A percentile compares a stretch with the other conserved stretches of the same genome.
phyloP scores from a whole-genome alignment of 2,888 invertebrate genomes.

The Orthosia gracilis region DNA sequence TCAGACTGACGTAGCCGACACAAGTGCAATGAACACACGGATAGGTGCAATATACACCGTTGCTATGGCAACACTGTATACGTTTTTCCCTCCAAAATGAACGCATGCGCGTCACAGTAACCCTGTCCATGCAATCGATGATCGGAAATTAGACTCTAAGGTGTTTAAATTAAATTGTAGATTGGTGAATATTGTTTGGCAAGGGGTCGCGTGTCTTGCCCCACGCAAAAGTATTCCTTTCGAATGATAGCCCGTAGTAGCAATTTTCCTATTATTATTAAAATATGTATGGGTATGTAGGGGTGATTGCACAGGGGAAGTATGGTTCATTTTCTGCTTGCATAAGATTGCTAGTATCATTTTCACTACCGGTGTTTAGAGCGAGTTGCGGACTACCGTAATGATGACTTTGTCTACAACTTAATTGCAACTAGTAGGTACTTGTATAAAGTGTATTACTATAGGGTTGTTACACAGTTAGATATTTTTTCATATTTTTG shows the following conservation, averaged over 20 bases:
- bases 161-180: conserved; percentile 46
- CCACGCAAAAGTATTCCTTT: conserved; percentile 77
- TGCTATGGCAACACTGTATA: conserved; percentile 85
- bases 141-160: conserved; percentile 69
- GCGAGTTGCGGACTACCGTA: conserved; percentile 49
- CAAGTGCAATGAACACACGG: conserved; percentile 69
- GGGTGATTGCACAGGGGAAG: conserved; percentile 71
- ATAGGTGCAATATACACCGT: conserved; percentile 81
- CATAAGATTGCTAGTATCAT: conserved; percentile 74
- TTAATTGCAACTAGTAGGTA: conserved; percentile 47
- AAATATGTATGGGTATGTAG: conserved; percentile 71
- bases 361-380: conserved; percentile 70
- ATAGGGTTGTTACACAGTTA: conserved; percentile 31
- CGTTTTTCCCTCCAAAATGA: conserved; percentile 88
- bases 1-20: conserved; percentile 66
- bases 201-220: conserved; percentile 80
- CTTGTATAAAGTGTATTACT: conserved; percentile 17
- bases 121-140: conserved; percentile 44
- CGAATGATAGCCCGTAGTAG: conserved; percentile 83
- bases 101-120: conserved; percentile 83
- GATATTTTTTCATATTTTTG: neutral
- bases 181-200: conserved; percentile 35
- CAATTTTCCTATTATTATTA: conserved; percentile 87
- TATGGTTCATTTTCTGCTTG: conserved; percentile 79
- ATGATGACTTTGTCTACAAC: conserved; percentile 60